Evolutionary conservation across 2,113 vertebrate species (phyloP), one percentile per base, ranked within the genome.

Genomic region (Apeltes quadracus): DNA sequence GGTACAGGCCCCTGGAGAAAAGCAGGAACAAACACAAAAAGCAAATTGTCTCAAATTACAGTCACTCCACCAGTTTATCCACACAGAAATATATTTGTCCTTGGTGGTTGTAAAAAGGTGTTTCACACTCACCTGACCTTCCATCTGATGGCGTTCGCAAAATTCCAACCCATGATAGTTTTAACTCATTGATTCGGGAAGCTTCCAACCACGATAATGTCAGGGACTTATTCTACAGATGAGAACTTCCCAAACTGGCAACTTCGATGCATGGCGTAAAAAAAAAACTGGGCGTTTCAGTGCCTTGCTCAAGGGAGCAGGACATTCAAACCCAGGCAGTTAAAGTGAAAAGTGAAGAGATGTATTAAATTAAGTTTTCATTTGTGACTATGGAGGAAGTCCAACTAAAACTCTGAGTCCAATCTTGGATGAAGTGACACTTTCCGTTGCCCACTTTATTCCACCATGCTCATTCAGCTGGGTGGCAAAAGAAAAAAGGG

Each of bases 381-480:
- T 18, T 48, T 27, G 22, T 23, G 27, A 23, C 14, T 16, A 6
- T n/a, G 29, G 2, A 65, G 39, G 55, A 56, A 39, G 43, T 64
- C n/a, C 11, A 59, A 12, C 43, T 34, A 58, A 2, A 50, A 41
- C 10, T 51, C 11, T 1, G 13, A 59, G 15, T 65, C 4, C n/a
- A 36, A n/a, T 66, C 39, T 56, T 69, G 41, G 50, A 46, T 50
- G 5, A 66, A 61, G 43, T 32, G 29, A 66, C 8, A 39, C 46
- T 61, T 48, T 48, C 54, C 18, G 53, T 39, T 38, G 62, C 22
- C 62, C 7, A 32, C 27, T 61, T 78, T 54, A 22, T 39, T 54
- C 27, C 18, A 44, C 7, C 20, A 18, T 23, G 32, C 32, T 71
- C 11, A 51, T 64, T 65, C 22, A 53, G 22, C 29, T 66, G 18